Percentiles rank a stretch among this genome's conserved stretches.
phyloP scores from a whole-genome alignment of 30 jellyfish, hydroid and myxozoan species.

The Cassiopea xamachana region DNA sequence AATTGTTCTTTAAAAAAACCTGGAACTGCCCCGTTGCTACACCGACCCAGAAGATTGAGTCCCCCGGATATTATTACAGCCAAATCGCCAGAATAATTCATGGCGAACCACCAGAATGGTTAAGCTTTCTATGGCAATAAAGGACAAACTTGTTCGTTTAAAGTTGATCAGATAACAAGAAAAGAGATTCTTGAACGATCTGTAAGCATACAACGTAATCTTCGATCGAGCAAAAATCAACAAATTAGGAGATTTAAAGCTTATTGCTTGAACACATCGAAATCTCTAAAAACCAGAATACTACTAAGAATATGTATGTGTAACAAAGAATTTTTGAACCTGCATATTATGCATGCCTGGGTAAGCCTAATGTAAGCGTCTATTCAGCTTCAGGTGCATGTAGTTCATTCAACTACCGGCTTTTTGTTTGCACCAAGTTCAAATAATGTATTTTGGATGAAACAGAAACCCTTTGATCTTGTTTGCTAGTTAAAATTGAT shows the following conservation, averaged over 20 bases:
- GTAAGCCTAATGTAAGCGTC: background rate
- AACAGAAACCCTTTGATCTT: background rate
- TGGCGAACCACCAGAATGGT: background rate
- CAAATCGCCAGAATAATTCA: background rate
- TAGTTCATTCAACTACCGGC: background rate
- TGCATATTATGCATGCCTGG: background rate
- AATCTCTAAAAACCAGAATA: background rate
- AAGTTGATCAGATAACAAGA: slow-evolving; percentile 9
- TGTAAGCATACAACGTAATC: slow-evolving; percentile 7
- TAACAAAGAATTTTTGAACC: background rate
- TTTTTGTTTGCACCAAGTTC: background rate
- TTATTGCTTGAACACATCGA: slow-evolving; percentile 2
- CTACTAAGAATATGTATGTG: background rate
- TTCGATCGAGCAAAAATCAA: background rate
- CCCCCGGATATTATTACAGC: no score
- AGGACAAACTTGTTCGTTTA: slow-evolving; percentile 4
- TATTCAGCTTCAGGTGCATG: background rate
- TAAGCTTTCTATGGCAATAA: slow-evolving; percentile 27
- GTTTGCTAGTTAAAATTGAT: background rate
- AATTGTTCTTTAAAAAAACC: no score
- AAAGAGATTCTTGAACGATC: slow-evolving; percentile 10
- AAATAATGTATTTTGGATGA: background rate
- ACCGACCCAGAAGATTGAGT: no score
- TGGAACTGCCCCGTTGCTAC: no score
- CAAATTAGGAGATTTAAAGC: slow-evolving; percentile 24